phyloP scores from a whole-genome alignment of 2,888 invertebrate species.

The Eugnorisma glareosa region DNA sequence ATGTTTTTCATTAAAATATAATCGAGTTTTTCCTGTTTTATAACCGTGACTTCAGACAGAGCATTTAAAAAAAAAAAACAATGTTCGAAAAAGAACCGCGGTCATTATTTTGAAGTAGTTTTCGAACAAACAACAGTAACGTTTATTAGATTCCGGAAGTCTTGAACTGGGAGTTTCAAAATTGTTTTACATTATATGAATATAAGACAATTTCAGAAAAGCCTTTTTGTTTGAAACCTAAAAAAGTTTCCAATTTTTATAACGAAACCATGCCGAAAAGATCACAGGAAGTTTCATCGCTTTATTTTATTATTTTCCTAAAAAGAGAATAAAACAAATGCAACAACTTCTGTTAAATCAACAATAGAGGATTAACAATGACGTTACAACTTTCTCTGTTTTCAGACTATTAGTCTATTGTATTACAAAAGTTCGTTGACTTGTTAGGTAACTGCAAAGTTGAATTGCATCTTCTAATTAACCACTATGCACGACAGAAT shows the following conservation, averaged over 20 bases:
- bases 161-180: neutral
- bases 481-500: too few species aligned
- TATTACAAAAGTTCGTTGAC: conserved; percentile 64
- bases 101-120: neutral
- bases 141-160: neutral
- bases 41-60: neutral
- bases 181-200: neutral
- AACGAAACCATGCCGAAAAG: neutral
- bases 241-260: neutral
- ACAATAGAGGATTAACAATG: conserved; percentile 57
- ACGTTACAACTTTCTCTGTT: conserved; percentile 63
- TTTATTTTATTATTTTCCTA: conserved; percentile 1
- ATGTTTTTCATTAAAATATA: neutral
- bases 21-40: conserved; percentile 2
- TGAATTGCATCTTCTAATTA: conserved; percentile 20
- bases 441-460: conserved; percentile 29
- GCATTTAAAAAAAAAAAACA: neutral
- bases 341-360: conserved; percentile 20
- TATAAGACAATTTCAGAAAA: neutral
- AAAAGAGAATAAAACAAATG: conserved; percentile 27
- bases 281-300: neutral
- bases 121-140: too few species aligned
- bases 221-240: neutral
- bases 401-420: conserved; percentile 56
- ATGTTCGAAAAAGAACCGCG: neutral